These are phyloP conservation scores for Lepus townsendii DNA, from an alignment of 2,797 vertebrate genomes.

Conservation along the genomic window DNA sequence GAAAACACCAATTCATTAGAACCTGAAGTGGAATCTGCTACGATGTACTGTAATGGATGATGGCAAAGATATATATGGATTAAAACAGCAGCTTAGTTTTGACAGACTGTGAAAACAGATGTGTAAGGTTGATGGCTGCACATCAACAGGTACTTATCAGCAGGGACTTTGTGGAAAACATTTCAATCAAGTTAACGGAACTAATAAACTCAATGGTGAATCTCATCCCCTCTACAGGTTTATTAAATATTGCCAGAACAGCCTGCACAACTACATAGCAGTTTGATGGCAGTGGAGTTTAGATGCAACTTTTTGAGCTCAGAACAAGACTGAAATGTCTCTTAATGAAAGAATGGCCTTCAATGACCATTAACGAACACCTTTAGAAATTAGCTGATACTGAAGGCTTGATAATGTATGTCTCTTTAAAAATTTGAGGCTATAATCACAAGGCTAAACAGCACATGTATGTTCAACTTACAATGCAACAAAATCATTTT, in stretches of 20 bases:
- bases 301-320: background rate
- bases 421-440: conserved; percentile 30
- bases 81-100: background rate
- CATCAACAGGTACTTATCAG: background rate
- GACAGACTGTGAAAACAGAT: background rate
- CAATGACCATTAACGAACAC: background rate
- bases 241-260: conserved; percentile 31
- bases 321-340: background rate
- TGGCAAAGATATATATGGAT: background rate
- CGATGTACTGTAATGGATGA: background rate
- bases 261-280: background rate
- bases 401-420: background rate
- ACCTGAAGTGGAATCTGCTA: background rate
- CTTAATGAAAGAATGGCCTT: background rate
- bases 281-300: background rate
- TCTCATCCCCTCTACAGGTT: background rate
- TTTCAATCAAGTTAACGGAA: background rate
- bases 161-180: background rate
- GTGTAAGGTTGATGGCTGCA: background rate
- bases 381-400: conserved; percentile 34
- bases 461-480: background rate
- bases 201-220: background rate
- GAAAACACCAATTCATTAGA: conserved; percentile 2
- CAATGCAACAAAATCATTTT: background rate
- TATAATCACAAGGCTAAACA: conserved; percentile 26